Evolutionary conservation across 35 echinoderm and acorn worm species (phyloP).

Genomic region (Hemicentrotus pulcherrimus): DNA sequence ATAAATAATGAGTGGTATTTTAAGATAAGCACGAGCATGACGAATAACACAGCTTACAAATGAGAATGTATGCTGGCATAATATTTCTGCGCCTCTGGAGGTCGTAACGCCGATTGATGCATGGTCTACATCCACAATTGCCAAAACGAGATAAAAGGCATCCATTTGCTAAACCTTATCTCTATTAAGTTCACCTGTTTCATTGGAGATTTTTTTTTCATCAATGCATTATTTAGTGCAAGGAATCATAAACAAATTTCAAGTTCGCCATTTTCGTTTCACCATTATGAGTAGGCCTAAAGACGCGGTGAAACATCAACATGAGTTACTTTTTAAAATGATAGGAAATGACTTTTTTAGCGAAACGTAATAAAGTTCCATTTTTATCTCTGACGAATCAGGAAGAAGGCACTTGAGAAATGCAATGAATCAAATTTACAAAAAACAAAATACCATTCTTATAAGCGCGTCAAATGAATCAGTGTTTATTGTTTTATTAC

Average conservation of each 20-base stretch:
- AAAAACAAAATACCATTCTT: too few relatives aligned
- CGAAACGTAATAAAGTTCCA: too few relatives aligned
- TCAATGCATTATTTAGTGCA: background rate
- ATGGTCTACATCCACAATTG: background rate
- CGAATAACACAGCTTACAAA: background rate
- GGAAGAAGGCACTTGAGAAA: too few relatives aligned
- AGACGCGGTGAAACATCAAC: too few relatives aligned
- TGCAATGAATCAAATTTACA: too few relatives aligned
- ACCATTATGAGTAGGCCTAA: too few relatives aligned
- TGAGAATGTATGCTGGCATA: background rate
- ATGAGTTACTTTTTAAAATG: too few relatives aligned
- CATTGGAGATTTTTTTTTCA: background rate
- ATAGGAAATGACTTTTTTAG: too few relatives aligned
- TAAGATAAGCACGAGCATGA: background rate
- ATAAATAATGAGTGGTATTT: background rate
- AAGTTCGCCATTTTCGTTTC: background rate
- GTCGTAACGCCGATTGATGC: background rate
- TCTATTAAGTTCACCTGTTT: too few relatives aligned
- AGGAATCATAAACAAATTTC: background rate
- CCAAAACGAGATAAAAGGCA: background rate
- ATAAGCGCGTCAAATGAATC: too few relatives aligned
- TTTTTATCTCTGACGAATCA: too few relatives aligned
- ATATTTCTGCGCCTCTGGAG: background rate
- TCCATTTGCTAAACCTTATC: background rate
- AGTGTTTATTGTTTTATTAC: too few relatives aligned